Base-by-base conservation (phyloP, 2,113 vertebrate genomes). In the Dissostichus mawsoni region DNA sequence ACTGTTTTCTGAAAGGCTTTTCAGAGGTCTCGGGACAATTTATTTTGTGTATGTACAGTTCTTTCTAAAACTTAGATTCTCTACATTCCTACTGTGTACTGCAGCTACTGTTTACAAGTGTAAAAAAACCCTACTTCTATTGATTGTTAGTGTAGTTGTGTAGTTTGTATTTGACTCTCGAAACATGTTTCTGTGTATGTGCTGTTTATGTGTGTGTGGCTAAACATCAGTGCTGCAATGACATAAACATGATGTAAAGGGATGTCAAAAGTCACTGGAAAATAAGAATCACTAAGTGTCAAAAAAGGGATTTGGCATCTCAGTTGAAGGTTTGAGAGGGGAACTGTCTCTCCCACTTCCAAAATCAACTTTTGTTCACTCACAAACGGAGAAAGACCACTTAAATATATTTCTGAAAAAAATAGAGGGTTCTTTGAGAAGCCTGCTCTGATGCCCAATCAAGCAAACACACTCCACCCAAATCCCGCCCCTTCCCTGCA, bases 321-420 rank as follows among this genome's bases (percentile, higher is more conserved):
- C 95, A 94, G 94, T 95, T 94, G 95, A 94, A 94, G 92, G 95
- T 96, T 95, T 79, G 69, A 91, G 85, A 82, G 77, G 93, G 92
- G 55, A 86, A 93, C 87, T 91, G 91, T 91, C 89, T 95, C 90
- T 94, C 94, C 95, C 93, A 88, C 95, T 95, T 93, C 85, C 94
- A 95, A 87, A 89, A 95, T 96, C 95, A 95, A 95, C 94, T 96
- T 92, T 91, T 87, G 7, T 88, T 89, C 75, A 90, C 90, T 92
- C 90, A 90, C 88, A 92, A 90, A 94, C 68, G 82, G 91, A 94
- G 93, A 95, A 96, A 96, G 92, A 96, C 95, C 95, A 96, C 95
- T 96, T 95, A 96, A 96, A 97, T 96, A 97, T 96, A 96, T 96
- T 96, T 96, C 94, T 95, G 95, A 94, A 96, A 96, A 91, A 93